Conservation (phyloP, 2,797 vertebrate species). For the Liasis olivaceus region DNA sequence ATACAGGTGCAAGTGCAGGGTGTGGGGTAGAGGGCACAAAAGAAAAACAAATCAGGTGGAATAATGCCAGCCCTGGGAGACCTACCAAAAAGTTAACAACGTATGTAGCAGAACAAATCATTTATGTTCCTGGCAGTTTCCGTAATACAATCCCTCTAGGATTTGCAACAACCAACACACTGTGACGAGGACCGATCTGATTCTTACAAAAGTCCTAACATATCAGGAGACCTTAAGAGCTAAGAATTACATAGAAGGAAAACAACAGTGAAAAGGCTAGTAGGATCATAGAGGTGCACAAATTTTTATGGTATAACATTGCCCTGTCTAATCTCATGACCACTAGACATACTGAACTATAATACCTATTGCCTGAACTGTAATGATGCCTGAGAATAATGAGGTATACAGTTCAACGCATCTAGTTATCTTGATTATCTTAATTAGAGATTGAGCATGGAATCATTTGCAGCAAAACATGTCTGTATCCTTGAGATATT, state of each 20-base stretch:
- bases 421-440: not conserved
- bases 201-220: not conserved
- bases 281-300: not conserved
- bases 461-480: not conserved
- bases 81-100: not conserved
- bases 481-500: not conserved
- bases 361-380: not conserved
- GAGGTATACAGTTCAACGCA: not conserved
- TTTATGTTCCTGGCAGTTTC: constrained; percentile 22
- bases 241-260: not conserved
- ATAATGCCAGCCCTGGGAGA: not conserved
- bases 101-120: constrained; percentile 3
- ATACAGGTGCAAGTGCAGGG: not conserved
- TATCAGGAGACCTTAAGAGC: not conserved
- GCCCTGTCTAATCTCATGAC: not conserved
- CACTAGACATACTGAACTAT: not conserved
- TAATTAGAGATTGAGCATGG: not conserved
- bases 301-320: not conserved
- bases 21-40: not conserved
- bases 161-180: not conserved
- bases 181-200: not conserved
- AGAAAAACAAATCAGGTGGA: not conserved
- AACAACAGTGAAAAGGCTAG: not conserved
- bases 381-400: not conserved
- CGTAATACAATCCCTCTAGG: not conserved